A percentile compares a stretch with the other conserved stretches of the same genome.
Conservation (phyloP, 1,140 invertebrate genomes). For the Batillaria attramentaria region DNA sequence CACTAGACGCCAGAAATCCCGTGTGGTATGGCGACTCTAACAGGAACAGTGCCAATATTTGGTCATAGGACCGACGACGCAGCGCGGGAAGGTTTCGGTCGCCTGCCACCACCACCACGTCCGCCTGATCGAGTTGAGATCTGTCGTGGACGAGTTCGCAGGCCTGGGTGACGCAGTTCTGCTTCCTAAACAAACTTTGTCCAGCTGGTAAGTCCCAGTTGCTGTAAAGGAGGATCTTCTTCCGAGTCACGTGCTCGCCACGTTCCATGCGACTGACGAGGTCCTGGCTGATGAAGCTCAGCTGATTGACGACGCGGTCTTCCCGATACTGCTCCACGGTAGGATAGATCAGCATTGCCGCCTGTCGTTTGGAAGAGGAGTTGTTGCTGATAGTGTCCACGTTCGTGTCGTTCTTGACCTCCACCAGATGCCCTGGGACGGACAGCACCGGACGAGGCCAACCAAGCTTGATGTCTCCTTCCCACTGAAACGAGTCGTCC, state of each 20-base stretch:
- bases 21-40: slow-evolving; percentile 8
- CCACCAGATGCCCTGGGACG: no score
- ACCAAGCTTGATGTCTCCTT: neutral
- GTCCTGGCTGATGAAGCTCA: slow-evolving; percentile 19
- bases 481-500: neutral
- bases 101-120: slow-evolving; percentile 14
- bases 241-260: neutral
- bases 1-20: neutral
- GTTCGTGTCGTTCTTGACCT: neutral
- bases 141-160: neutral
- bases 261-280: neutral
- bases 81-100: no score
- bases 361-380: neutral
- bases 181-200: neutral
- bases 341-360: slow-evolving; percentile 5
- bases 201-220: neutral
- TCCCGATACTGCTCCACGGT: neutral
- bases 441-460: no score
- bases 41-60: slow-evolving; percentile 5
- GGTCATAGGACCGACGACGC: neutral
- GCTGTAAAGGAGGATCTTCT: slow-evolving; percentile 3
- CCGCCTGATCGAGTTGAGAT: neutral
- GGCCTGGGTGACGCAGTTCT: slow-evolving; percentile 1
- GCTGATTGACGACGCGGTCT: slow-evolving; percentile 32
- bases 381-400: neutral